A percentile compares a stretch with the other conserved stretches of the same genome.
Evolutionary conservation across 2,888 invertebrate genomes (phyloP).

Genomic region (Craniophora ligustri): DNA sequence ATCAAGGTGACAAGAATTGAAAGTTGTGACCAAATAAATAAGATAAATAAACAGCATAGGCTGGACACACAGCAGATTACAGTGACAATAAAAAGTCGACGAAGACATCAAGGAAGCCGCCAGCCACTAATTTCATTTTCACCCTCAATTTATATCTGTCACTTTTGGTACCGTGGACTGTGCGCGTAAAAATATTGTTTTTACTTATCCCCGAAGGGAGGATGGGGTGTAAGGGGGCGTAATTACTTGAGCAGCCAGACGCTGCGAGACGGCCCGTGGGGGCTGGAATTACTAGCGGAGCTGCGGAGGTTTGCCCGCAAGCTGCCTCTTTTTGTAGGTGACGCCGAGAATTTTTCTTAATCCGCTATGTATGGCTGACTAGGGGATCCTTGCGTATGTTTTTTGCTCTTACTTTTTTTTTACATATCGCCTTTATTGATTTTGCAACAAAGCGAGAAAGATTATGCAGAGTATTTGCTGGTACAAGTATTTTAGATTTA

Average conservation of each 20-base stretch:
- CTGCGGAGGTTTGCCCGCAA: slow-evolving; percentile 67
- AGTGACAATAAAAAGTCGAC: slow-evolving; percentile 63
- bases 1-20: not conserved
- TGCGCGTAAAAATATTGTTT: slow-evolving; percentile 87
- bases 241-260: slow-evolving; percentile 86
- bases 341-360: slow-evolving; percentile 77
- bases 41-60: slow-evolving; percentile 28
- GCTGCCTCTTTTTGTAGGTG: slow-evolving; percentile 75
- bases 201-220: slow-evolving; percentile 82
- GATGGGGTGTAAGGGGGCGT: slow-evolving; percentile 69
- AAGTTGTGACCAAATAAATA: slow-evolving; percentile 11
- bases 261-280: slow-evolving; percentile 74
- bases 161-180: slow-evolving; percentile 82
- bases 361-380: slow-evolving; percentile 58
- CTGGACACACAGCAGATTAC: slow-evolving; percentile 43
- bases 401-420: slow-evolving; percentile 45
- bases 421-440: slow-evolving; percentile 35
- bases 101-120: slow-evolving; percentile 70
- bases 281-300: slow-evolving; percentile 71
- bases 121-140: slow-evolving; percentile 83
- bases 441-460: slow-evolving; percentile 21
- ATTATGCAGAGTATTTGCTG: slow-evolving; percentile 15
- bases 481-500: too few species aligned
- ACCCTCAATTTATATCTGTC: slow-evolving; percentile 86
- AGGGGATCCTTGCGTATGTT: slow-evolving; percentile 44